phyloP scores from a whole-genome alignment of 2,113 vertebrate species.

The Tachysurus fulvidraco region DNA sequence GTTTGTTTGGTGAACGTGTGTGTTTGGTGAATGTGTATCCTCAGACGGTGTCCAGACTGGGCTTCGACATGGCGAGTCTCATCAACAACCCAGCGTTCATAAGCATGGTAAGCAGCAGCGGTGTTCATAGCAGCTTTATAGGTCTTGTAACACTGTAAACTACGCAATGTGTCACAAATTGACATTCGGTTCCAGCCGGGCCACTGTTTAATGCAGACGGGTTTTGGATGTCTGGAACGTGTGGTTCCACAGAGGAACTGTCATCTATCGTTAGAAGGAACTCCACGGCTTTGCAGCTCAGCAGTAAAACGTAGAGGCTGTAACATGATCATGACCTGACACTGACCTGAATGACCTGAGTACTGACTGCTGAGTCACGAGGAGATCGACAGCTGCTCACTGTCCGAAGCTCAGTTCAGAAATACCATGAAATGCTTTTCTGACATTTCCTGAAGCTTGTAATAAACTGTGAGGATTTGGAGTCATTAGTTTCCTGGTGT shows the following conservation, averaged over 20 bases:
- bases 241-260: neutral
- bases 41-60: slow-evolving; percentile 88
- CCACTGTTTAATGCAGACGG: slow-evolving; percentile 9
- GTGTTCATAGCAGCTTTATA: slow-evolving; percentile 24
- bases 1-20: neutral
- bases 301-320: neutral
- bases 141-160: slow-evolving; percentile 24
- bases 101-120: slow-evolving; percentile 87
- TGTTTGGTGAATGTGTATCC: neutral
- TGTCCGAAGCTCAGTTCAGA: neutral
- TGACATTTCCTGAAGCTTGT: neutral
- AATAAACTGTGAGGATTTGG: neutral
- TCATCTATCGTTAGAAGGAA: neutral
- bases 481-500: neutral
- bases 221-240: neutral
- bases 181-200: slow-evolving; percentile 17
- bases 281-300: neutral
- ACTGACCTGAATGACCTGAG: neutral
- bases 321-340: neutral
- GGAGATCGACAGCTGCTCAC: neutral
- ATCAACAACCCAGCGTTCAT: slow-evolving; percentile 99
- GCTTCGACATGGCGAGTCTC: slow-evolving; percentile 97
- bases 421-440: neutral
- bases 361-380: neutral
- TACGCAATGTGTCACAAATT: slow-evolving; percentile 25